phyloP scores from a whole-genome alignment of 2,797 vertebrate genomes.

The Phalloptychus januarius region DNA sequence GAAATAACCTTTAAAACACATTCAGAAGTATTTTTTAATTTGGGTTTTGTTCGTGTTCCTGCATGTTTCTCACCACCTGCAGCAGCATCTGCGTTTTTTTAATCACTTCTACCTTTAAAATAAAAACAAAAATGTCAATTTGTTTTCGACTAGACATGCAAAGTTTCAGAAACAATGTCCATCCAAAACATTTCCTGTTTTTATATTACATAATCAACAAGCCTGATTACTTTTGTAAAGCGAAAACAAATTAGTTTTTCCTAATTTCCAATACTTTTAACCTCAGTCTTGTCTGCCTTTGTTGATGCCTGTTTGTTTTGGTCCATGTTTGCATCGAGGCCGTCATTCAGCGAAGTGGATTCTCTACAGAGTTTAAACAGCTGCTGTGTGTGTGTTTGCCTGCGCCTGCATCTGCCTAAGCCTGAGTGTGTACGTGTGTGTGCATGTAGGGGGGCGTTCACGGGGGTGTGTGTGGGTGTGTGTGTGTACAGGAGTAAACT shows the following conservation, averaged over 20 bases:
- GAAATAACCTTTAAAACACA: not conserved
- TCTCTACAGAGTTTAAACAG: slow-evolving; percentile 69
- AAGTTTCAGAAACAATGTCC: too few relatives aligned
- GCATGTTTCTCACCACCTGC: not conserved
- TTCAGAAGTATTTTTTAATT: not conserved
- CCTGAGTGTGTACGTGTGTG: slow-evolving; percentile 17
- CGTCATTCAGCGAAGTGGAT: slow-evolving; percentile 39
- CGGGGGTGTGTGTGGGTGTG: slow-evolving; percentile 7
- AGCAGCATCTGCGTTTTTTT: not conserved
- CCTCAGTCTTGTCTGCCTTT: slow-evolving; percentile 14
- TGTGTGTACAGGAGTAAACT: slow-evolving; percentile 42
- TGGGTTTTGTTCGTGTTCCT: not conserved
- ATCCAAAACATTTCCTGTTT: not conserved
- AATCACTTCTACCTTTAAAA: not conserved
- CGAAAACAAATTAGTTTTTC: not conserved
- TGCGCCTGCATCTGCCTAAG: slow-evolving; percentile 38
- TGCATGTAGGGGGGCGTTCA: too few relatives aligned
- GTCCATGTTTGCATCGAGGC: slow-evolving; percentile 29
- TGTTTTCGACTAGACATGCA: not conserved
- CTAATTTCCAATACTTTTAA: slow-evolving; percentile 1
- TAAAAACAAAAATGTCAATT: not conserved
- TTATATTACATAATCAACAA: not conserved
- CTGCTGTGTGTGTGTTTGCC: slow-evolving; percentile 65
- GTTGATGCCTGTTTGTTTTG: slow-evolving; percentile 39
- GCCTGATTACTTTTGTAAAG: not conserved